Percentiles rank a stretch among this genome's conserved stretches.
Evolutionary conservation across 2,113 vertebrate species (phyloP).

Genomic region (Podilymbus podiceps): DNA sequence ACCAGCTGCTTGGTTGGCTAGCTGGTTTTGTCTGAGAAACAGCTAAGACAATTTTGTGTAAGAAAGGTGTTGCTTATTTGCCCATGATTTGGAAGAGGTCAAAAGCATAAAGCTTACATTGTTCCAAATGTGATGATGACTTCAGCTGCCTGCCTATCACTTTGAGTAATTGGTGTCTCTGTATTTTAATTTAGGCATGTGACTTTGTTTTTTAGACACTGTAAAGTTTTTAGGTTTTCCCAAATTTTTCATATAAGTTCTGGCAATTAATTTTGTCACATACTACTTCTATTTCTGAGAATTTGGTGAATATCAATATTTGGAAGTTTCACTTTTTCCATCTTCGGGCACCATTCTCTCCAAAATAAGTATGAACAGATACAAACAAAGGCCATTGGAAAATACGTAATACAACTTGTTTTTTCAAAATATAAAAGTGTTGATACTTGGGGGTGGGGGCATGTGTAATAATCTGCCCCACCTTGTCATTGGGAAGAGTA

Average conservation of each 20-base stretch:
- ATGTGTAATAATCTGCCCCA: neutral
- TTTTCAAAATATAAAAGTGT: neutral
- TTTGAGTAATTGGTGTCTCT: neutral
- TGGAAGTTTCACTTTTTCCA: neutral
- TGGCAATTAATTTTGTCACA: neutral
- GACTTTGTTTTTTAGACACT: neutral
- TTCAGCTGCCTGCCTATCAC: neutral
- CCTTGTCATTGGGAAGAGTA: neutral
- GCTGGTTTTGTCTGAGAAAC: neutral
- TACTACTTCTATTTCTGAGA: neutral
- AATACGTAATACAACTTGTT: neutral
- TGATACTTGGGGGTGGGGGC: neutral
- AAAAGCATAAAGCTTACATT: neutral
- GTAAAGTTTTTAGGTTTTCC: neutral
- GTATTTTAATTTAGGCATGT: neutral
- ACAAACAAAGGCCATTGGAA: neutral
- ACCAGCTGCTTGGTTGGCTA: neutral
- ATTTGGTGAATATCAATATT: neutral
- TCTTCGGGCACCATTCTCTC: neutral
- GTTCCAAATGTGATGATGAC: neutral
- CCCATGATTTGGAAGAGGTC: neutral
- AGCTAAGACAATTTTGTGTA: neutral
- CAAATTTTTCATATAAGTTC: neutral
- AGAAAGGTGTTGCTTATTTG: neutral
- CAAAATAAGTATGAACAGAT: neutral